Evolutionary conservation across 1,140 invertebrate genomes (phyloP).

Genomic region (Calliopsis andreniformis): DNA sequence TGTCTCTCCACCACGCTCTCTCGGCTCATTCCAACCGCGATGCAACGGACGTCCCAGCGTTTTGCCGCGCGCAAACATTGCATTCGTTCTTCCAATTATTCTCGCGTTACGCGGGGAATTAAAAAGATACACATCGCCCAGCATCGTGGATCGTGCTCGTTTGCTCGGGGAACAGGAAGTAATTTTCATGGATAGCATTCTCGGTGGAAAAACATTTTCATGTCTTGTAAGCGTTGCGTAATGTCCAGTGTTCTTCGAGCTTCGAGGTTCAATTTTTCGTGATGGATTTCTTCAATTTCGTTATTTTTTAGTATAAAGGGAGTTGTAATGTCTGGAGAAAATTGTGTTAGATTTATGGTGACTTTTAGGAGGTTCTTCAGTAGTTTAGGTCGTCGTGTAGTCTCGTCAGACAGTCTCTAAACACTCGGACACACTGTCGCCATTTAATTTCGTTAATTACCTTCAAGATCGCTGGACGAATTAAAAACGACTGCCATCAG

Average conservation of each 20-base stretch:
- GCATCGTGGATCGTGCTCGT: constrained; percentile 21
- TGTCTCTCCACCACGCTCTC: background rate
- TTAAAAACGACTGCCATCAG: constrained; percentile 59
- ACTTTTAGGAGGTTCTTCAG: too few relatives aligned
- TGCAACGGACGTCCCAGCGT: background rate
- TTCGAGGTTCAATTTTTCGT: too few relatives aligned
- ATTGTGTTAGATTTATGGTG: too few relatives aligned
- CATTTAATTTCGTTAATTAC: constrained; percentile 61
- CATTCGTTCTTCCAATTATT: constrained; percentile 57
- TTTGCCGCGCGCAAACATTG: constrained; percentile 31
- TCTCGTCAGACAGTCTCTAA: background rate
- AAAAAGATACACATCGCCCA: constrained; percentile 50
- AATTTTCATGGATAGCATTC: background rate
- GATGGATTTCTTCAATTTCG: too few relatives aligned
- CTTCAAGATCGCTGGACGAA: constrained; percentile 33
- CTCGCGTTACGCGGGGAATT: constrained; percentile 59
- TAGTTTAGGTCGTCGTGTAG: too few relatives aligned
- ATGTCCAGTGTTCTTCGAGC: background rate
- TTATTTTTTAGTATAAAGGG: too few relatives aligned
- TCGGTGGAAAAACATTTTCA: constrained; percentile 23
- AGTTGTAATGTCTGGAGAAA: too few relatives aligned
- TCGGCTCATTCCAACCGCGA: background rate
- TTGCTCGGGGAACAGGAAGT: constrained; percentile 41
- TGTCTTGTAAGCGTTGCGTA: background rate
- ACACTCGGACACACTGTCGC: background rate